Percentiles rank a stretch among this genome's conserved stretches.
phyloP scores from a whole-genome alignment of 2,113 vertebrate genomes.

The Nestor notabilis region DNA sequence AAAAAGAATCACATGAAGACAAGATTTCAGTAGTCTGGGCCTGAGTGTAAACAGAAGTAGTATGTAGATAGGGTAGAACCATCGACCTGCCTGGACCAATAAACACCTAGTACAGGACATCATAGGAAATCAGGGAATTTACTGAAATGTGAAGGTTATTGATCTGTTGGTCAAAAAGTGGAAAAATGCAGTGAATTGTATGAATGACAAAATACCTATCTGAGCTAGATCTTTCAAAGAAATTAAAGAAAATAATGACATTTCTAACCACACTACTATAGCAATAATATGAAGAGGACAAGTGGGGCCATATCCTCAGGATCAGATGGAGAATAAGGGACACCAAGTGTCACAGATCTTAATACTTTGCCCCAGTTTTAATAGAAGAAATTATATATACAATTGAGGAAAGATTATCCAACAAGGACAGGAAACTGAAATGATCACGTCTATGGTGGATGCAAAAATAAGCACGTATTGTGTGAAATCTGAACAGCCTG shows the following conservation, averaged over 20 bases:
- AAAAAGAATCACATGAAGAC: background rate
- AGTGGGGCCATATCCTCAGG: background rate
- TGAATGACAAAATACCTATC: background rate
- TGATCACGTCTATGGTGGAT: background rate
- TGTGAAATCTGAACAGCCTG: background rate
- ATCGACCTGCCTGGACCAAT: background rate
- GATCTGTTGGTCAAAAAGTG: background rate
- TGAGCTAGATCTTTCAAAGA: background rate
- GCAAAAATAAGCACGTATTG: background rate
- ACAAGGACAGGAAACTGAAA: background rate
- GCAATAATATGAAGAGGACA: background rate
- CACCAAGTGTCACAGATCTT: background rate
- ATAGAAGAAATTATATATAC: background rate
- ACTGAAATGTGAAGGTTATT: background rate
- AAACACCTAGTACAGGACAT: background rate
- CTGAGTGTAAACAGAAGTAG: background rate
- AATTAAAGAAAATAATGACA: rapidly evolving
- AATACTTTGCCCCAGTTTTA: background rate
- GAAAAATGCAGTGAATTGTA: background rate
- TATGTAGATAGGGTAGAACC: background rate
- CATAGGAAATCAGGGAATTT: background rate
- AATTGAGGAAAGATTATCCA: background rate
- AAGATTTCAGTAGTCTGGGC: background rate
- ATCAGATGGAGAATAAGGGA: background rate
- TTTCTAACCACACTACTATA: background rate